Conservation (phyloP, 2,797 vertebrate species). For the Eurystomus glaucurus region DNA sequence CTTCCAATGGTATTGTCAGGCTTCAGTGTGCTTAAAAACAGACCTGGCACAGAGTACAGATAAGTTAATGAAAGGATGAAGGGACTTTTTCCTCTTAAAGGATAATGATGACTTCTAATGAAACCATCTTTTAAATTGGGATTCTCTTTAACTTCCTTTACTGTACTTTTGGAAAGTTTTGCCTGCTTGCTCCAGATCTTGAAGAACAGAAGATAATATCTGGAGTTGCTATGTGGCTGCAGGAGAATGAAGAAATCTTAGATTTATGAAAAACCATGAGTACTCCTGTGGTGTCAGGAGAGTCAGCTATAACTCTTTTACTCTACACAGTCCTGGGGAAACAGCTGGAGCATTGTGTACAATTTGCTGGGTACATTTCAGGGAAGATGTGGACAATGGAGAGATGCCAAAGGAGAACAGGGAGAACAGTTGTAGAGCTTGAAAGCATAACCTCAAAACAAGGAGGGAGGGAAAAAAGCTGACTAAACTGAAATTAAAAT, state of each 20-base stretch:
- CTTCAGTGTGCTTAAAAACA: slow-evolving; percentile 24
- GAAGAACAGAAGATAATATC: not conserved
- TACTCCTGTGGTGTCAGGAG: not conserved
- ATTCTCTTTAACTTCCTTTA: not conserved
- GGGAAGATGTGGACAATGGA: slow-evolving; percentile 33
- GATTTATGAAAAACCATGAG: not conserved
- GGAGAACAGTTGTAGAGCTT: slow-evolving; percentile 18
- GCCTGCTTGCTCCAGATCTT: not conserved
- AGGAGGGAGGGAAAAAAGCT: not conserved
- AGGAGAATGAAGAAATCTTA: not conserved
- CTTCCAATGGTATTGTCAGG: slow-evolving; percentile 8
- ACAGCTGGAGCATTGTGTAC: slow-evolving; percentile 21
- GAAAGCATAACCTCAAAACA: slow-evolving; percentile 19
- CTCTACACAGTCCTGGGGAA: not conserved
- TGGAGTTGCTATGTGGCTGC: not conserved
- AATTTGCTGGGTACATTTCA: not conserved
- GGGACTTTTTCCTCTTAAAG: not conserved
- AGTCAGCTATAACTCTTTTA: slow-evolving; percentile 13
- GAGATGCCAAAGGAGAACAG: slow-evolving; percentile 30
- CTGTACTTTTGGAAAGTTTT: not conserved
- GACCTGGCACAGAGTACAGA: not conserved
- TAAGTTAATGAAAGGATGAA: slow-evolving; percentile 26
- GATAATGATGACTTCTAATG: not conserved
- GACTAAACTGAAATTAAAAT: not conserved
- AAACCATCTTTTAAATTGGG: not conserved